Conservation (phyloP, 2,888 invertebrate species). For the Eulithis testata region DNA sequence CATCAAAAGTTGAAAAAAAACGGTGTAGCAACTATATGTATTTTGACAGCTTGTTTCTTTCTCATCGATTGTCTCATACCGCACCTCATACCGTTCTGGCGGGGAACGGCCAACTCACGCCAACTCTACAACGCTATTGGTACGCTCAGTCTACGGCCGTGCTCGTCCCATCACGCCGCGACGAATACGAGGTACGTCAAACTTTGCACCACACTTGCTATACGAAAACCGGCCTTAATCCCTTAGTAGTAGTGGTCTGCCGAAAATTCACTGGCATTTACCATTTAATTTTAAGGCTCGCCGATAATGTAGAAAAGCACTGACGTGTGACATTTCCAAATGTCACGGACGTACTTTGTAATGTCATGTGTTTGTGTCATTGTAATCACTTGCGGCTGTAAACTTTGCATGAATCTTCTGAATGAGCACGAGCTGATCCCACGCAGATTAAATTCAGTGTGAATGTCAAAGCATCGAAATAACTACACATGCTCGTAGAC, state of each 20-base stretch:
- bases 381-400: constrained; percentile 6
- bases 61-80: constrained; percentile 24
- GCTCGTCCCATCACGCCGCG: constrained; percentile 67
- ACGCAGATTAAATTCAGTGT: constrained; percentile 9
- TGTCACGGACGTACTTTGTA: constrained; percentile 29
- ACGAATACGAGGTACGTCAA: constrained; percentile 49
- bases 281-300: constrained; percentile 34
- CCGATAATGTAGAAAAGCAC: constrained; percentile 32
- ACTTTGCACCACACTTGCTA: constrained; percentile 38
- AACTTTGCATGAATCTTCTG: constrained; percentile 4
- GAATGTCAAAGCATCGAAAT: constrained; percentile 4
- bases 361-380: constrained; percentile 10
- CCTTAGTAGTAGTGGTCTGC: constrained; percentile 26
- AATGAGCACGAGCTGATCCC: constrained; percentile 5
- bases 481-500: no score
- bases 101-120: constrained; percentile 41
- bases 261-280: constrained; percentile 32
- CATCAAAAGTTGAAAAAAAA: no score
- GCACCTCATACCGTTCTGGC: background rate
- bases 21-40: no score
- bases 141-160: constrained; percentile 63
- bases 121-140: constrained; percentile 45
- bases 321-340: constrained; percentile 37
- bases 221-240: constrained; percentile 52
- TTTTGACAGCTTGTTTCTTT: background rate